Percentiles rank a stretch among this genome's conserved stretches.
Evolutionary conservation across 2,888 invertebrate species (phyloP).

Genomic region (Palloptera scutellata): DNA sequence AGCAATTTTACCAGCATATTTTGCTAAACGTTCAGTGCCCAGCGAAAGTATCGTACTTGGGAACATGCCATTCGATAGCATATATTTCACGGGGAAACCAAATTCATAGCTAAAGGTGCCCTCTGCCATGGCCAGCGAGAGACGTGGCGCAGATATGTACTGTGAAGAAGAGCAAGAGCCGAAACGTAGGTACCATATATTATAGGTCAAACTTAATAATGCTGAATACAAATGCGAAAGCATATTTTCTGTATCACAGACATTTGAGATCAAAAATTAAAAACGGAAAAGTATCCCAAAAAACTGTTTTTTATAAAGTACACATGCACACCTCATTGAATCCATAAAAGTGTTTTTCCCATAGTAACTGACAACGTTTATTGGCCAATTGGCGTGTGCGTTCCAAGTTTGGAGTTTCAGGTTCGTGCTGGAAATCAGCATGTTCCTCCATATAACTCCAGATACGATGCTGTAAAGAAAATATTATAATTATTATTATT

Average conservation of each 20-base stretch:
- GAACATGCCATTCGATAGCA: conserved; percentile 74
- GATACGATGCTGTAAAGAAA: conserved; percentile 65
- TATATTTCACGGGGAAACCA: conserved; percentile 72
- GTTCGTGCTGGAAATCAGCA: conserved; percentile 68
- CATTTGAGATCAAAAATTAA: too few species aligned
- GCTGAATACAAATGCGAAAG: too few species aligned
- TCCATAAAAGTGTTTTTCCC: conserved; percentile 69
- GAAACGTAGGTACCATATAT: too few species aligned
- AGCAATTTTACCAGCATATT: conserved; percentile 64
- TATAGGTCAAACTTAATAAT: too few species aligned
- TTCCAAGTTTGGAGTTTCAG: conserved; percentile 67
- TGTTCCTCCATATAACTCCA: conserved; percentile 70
- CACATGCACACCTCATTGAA: conserved; percentile 48
- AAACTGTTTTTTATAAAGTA: not conserved
- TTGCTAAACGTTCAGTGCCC: conserved; percentile 72
- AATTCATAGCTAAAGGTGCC: conserved; percentile 69
- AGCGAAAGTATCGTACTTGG: conserved; percentile 71
- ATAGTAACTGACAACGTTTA: conserved; percentile 71
- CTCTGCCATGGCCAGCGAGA: conserved; percentile 66
- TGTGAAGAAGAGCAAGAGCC: conserved; percentile 54
- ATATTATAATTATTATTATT: not conserved
- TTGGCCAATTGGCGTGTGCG: conserved; percentile 68
- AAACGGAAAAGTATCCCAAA: too few species aligned
- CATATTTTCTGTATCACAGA: too few species aligned
- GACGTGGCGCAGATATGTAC: conserved; percentile 66